Base-by-base conservation (phyloP, 2,113 vertebrate genomes). In the Chlorodrepanis virens region DNA sequence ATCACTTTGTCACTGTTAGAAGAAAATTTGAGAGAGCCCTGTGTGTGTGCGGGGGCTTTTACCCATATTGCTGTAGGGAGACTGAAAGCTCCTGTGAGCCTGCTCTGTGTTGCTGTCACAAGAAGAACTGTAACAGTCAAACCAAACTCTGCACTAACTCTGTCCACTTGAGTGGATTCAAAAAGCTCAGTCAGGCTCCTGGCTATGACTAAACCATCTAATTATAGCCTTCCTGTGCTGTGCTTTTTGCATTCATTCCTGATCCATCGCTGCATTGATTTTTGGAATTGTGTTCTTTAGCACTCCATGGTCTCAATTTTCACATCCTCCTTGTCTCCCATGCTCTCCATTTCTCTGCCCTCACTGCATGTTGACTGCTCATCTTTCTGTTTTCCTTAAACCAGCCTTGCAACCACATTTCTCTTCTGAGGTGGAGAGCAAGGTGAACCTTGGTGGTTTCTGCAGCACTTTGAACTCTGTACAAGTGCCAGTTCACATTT, bases 181-280 rank as follows among this genome's bases (percentile, higher is more conserved):
- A 85, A 95, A 93, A 96, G 95, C 93, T 94, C 90, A 96, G 94
- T 76, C 92, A 96, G 92, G 65, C 89, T 96, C 79, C 83, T 96
- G 95, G 94, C 80, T 89, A 96, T 95, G 93, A 96, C 94, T 96
- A 94, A 91, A 94, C 84, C 82, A 93, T 91, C 96, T 96, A 97
- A 97, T 97, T 95, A 96, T 96, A 96, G 95, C 64, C 60, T 94
- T 82, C 71, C 95, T 19, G 1, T 94, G 96, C 84, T 96, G 93
- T 86, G 93, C 95, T 96, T 95, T 95, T 94, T 91, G 87, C 56
- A 64, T 94, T 96, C 7, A 0, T 83, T 95, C 93, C 89, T 92
- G 95, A 91, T 95, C 93, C 94, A 95, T 94, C 94, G 64, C 11
- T 67, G 85, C 94, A 97, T 95, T 86, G 97, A 97, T 96, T 96